Evolutionary conservation across 2,113 vertebrate species (phyloP), one percentile per base, ranked within the genome.

Genomic region (Puffinus mauretanicus): DNA sequence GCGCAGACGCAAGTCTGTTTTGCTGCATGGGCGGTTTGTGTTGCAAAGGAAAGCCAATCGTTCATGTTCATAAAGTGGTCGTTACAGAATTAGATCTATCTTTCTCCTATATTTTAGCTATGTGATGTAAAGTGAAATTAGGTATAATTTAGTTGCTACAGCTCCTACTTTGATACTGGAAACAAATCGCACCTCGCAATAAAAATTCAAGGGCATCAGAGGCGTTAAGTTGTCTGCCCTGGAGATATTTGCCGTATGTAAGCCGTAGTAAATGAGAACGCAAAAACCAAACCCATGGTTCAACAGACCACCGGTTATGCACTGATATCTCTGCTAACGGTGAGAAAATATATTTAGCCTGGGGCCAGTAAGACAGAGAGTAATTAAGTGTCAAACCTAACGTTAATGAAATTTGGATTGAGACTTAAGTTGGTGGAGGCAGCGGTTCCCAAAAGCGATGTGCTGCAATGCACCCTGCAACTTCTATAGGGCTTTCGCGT

Each of bases 301-400:
- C 71, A 49, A 30, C 34, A 55, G 61, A 32, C 22, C 0, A 0
- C 7, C 0, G 2, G 12, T 61, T 26, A 40, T 3, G 30, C 2
- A 16, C 42, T 4, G 6, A 0, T 32, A 30, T 40, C 24, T 89
- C 82, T 79, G 55, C n/a, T 77, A 62, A 38, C 1, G 2, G 76
- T 40, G n/a, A 62, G 47, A 52, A 85, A 89, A 78, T n/a, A 26
- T 11, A 52, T 47, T 79, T n/a, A 85, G 34, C 30, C 21, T 15
- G 10, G 1, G 6, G 9, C 11, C 36, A 34, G n/a, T 21, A 70
- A 81, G 46, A 57, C 34, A 77, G 40, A 65, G 25, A 61, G 19
- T 34, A n/a, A 17, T 34, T 52, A 77, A 60, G 7, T 1, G 4
- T 52, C 27, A 85, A 54, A 77, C 19, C 19, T 46, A 42, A 27